Evolutionary conservation across 1,140 invertebrate species (phyloP), one percentile per base, ranked within the genome.

Genomic region (Atta texana): DNA sequence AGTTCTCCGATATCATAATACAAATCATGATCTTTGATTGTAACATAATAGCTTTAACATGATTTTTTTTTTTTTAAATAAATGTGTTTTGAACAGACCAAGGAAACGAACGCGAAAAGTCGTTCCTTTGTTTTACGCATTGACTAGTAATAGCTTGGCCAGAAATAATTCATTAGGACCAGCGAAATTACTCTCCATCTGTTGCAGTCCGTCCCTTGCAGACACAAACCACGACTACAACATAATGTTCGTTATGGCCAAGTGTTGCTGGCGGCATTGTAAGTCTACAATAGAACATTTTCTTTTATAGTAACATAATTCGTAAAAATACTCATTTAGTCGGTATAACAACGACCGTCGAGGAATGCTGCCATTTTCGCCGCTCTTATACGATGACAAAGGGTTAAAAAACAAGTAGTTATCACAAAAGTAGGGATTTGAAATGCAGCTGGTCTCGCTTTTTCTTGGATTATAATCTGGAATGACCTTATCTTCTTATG

Each of bases 91-190:
- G n/a, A 66, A 66, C 31, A 28, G 28, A 12, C 18, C 28, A 68
- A 68, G n/a, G 18, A 69, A 16, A 16, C 21, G 6, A 24, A 10
- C n/a, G n/a, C 6, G 39, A 49, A 80, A 24, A 10, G 8, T 57
- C 63, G 10, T 44, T 59, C 21, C 14, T 61, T 39, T 2, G 39
- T 69, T 69, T 51, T 31, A 74, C 21, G 31, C 66, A 59, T 4
- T 21, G 18, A 16, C 24, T 44, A n/a, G 12, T 82, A 74, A 82
- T 31, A 59, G 55, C 34, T 59, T 53, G 39, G 39, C 24, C 49
- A 61, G 14, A 75, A 74, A 74, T 24, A 82, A 82, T 82, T 74
- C 39, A 82, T 82, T 74, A 82, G 80, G 53, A 74, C 24, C 55
- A 39, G 34, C 80, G 18, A 61, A 82, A 75, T 84, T 63, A 63